These are phyloP conservation scores for Dicentrarchus labrax DNA, from an alignment of 2,113 vertebrate genomes.

Conservation along the genomic window DNA sequence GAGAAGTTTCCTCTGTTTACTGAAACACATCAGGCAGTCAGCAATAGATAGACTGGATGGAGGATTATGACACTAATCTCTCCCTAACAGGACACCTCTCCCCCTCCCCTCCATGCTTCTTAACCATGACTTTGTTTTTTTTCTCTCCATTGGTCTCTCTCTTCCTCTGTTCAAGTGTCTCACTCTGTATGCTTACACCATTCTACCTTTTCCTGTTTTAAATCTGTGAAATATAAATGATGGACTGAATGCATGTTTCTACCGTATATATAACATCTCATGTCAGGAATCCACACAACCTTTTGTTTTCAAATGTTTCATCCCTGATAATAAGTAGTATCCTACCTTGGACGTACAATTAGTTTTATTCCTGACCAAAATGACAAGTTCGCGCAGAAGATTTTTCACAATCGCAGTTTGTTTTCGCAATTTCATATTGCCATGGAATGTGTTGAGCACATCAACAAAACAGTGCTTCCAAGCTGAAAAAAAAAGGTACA, in stretches of 20 bases:
- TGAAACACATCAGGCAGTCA: constrained; percentile 53
- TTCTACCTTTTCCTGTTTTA: constrained; percentile 1
- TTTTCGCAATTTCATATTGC: not conserved
- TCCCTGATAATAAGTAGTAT: not conserved
- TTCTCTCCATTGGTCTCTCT: not conserved
- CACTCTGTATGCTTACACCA: not conserved
- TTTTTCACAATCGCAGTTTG: not conserved
- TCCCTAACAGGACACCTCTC: constrained; percentile 55
- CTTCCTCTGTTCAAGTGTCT: constrained; percentile 7
- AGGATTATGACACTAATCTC: constrained; percentile 71
- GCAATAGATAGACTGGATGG: constrained; percentile 55
- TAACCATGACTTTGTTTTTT: constrained; percentile 18
- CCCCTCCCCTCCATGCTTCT: constrained; percentile 28
- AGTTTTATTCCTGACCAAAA: constrained; percentile 9
- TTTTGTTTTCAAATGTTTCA: constrained; percentile 5
- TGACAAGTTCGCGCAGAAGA: not conserved
- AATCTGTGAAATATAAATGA: not conserved
- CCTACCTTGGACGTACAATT: not conserved
- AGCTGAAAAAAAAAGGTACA: not conserved
- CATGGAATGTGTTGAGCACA: not conserved
- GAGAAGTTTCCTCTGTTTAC: constrained; percentile 40
- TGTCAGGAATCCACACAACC: not conserved
- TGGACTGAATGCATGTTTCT: constrained; percentile 1
- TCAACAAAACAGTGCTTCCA: not conserved
- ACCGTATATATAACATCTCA: not conserved